Evolutionary conservation across 2,888 invertebrate species (phyloP), one percentile per base, ranked within the genome.

Genomic region (Drosophila stalkeri): DNA sequence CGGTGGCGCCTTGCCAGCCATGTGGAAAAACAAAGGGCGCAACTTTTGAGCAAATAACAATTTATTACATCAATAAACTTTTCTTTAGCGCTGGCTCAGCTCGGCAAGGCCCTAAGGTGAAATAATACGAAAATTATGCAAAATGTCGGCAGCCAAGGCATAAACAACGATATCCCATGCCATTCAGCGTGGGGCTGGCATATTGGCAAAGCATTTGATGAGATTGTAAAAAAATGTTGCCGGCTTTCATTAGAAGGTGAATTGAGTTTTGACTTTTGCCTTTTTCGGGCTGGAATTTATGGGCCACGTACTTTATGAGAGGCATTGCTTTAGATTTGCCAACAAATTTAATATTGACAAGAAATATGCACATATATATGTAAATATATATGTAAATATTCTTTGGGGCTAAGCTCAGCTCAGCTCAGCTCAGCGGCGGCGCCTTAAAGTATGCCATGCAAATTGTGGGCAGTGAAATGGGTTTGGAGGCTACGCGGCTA

Each of bases 71-170:
- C 75, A 89, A 84, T 88, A 88, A 88, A 83, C 75, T 79, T 78
- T 68, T 55, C n/a, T 14, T 80, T 56, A 67, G 64, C 60, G 68
- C 44, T 65, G 52, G 43, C 37, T 14, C 51, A 18, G 41, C 44
- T 12, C 27, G 6, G 18, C 20, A 4, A 11, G 31, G 77, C 90
- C 88, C 77, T 75, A 82, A 90, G 90, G 90, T 90, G 74, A 82
- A 89, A 85, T 90, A 89, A 89, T 83, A 78, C 49, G 78, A 80
- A 90, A 90, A 90, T 90, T 87, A 90, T 90, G 90, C 87, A 71
- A 80, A 82, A 73, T 64, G 27, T 35, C 20, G 35, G 31, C 64
- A 43, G 46, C 51, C 51, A 27, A 66, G 57, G 81, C 85, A 76
- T 85, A 86, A 77, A 86, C 77, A 77, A 69, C 55, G 52, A 80